These are phyloP conservation scores for Aurelia aurita complex sp. Pacific DNA, from an alignment of 30 jellyfish, hydroid and myxozoan species.

Conservation along the genomic window DNA sequence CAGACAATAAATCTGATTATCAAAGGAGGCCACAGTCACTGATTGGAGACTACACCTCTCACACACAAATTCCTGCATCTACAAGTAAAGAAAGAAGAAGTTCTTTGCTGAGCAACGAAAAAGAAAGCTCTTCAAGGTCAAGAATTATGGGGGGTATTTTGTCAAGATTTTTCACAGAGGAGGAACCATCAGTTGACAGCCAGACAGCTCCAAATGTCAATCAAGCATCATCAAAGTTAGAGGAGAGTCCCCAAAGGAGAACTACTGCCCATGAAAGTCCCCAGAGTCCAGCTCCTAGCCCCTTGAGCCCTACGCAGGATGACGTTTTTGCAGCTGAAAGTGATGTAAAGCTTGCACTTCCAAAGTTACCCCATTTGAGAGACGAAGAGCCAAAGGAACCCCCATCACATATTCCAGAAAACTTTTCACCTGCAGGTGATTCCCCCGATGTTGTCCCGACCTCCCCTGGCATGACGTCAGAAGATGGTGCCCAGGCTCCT, in stretches of 20 bases:
- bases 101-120: slow-evolving; percentile 1
- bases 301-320: too few relatives aligned
- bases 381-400: too few relatives aligned
- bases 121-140: slow-evolving; percentile 43
- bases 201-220: not conserved
- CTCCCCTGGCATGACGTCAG: slow-evolving; percentile 61
- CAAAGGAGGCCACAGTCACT: slow-evolving; percentile 13
- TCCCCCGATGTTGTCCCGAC: slow-evolving; percentile 49
- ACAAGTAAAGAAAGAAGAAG: not conserved
- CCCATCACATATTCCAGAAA: not conserved
- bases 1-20: not conserved
- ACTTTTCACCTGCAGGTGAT: slow-evolving; percentile 30
- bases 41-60: not conserved
- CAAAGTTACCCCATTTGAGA: too few relatives aligned
- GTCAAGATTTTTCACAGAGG: slow-evolving; percentile 61
- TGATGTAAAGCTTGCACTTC: too few relatives aligned
- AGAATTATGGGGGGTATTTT: slow-evolving; percentile 70
- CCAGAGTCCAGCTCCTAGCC: not conserved
- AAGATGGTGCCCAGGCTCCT: slow-evolving; percentile 45
- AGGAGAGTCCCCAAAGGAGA: too few relatives aligned
- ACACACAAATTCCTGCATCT: not conserved
- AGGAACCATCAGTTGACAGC: not conserved
- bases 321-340: too few relatives aligned
- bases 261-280: too few relatives aligned
- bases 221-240: too few relatives aligned